Percentiles rank a stretch among this genome's conserved stretches.
Conservation (phyloP, 2,888 invertebrate genomes). For the Argyra leucocephala region DNA sequence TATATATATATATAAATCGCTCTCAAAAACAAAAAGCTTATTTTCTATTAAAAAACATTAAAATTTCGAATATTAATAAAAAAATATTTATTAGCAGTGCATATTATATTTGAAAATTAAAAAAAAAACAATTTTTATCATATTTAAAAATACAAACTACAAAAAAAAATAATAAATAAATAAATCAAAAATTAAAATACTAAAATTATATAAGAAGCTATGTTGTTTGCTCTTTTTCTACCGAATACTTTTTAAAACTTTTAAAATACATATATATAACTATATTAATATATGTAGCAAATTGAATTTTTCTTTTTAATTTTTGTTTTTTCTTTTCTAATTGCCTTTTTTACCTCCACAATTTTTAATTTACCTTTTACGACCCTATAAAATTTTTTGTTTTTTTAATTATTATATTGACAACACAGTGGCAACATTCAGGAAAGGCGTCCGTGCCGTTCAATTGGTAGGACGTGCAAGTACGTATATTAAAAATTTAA, state of each 20-base stretch:
- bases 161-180: not conserved
- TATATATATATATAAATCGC: too few relatives aligned
- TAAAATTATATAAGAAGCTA: not conserved
- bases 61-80: too few relatives aligned
- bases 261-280: not conserved
- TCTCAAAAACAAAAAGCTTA: too few relatives aligned
- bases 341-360: conserved; percentile 29
- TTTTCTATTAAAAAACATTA: too few relatives aligned
- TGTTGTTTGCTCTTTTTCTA: not conserved
- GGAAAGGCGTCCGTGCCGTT: conserved; percentile 99
- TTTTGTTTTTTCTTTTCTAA: conserved; percentile 22
- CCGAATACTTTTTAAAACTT: not conserved
- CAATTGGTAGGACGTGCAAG: conserved; percentile 98
- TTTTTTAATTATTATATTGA: conserved; percentile 35
- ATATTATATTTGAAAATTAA: too few relatives aligned
- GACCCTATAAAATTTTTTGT: conserved; percentile 42
- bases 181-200: not conserved
- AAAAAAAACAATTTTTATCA: too few relatives aligned
- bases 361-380: conserved; percentile 40
- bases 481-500: conserved; percentile 56
- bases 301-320: conserved; percentile 15
- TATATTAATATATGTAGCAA: not conserved
- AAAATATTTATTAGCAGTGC: too few relatives aligned
- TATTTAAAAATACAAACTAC: too few relatives aligned
- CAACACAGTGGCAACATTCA: conserved; percentile 93